Evolutionary conservation across 2,113 vertebrate species (phyloP), one percentile per base, ranked within the genome.

Genomic region (Barnardius zonarius): DNA sequence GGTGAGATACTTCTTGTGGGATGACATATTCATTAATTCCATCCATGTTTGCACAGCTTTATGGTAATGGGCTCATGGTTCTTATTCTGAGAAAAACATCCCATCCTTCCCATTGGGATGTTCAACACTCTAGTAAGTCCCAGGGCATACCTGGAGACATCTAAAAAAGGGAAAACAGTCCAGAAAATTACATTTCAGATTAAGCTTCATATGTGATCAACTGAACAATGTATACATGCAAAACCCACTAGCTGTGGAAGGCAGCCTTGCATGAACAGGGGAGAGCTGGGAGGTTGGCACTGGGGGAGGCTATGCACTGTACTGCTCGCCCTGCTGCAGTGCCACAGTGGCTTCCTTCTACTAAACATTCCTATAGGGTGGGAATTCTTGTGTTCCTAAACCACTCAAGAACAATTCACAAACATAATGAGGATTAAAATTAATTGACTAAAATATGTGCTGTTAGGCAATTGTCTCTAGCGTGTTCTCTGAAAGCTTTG

Each of bases 361-460:
- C 88, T 92, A 94, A 88, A 88, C 27, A 43, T 33, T 83, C 22
- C 23, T 92, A 75, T 70, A 77, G 86, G 55, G 64, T 93, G 85
- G 51, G 72, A 96, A 90, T 95, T 85, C 87, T 70, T 92, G 57
- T 74, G 51, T 17, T 83, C 64, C 79, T 90, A 88, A 96, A 88
- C 55, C 35, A 81, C 64, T 94, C 74, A 91, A 2, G 41, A 75
- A 48, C 89, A 95, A 94, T 91, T 95, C 66, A 92, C 74, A 86
- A 69, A 22, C 63, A 75, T 96, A 95, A 93, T 86, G 64, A 85
- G 96, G 90, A 93, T 83, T 81, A 86, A 90, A 90, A 81, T 94
- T 94, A 35, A 75, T 94, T 92, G 55, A 94, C 92, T 81, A 95
- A 95, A 95, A 80, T 93, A 86, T 68, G 55, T 86, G 62, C 68